phyloP scores from a whole-genome alignment of 2,113 vertebrate genomes.

The Girardinichthys multiradiatus region DNA sequence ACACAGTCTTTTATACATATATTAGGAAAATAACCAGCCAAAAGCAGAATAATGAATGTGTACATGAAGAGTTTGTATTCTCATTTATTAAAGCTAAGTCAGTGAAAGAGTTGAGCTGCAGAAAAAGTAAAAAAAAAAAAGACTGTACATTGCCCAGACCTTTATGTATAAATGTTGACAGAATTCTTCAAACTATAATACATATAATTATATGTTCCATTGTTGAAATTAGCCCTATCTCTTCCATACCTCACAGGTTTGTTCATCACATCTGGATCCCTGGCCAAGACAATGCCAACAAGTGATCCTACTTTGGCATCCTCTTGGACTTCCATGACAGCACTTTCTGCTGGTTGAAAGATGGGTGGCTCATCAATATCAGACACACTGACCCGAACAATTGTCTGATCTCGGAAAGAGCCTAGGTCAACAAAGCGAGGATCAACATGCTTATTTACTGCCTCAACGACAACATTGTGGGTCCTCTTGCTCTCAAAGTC shows the following conservation, averaged over 20 bases:
- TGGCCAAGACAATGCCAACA: constrained; percentile 90
- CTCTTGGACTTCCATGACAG: constrained; percentile 93
- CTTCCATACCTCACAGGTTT: constrained; percentile 87
- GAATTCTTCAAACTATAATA: neutral
- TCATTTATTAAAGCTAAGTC: neutral
- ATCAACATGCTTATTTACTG: constrained; percentile 95
- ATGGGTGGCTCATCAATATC: constrained; percentile 92
- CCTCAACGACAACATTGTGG: constrained; percentile 95
- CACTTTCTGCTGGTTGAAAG: constrained; percentile 84
- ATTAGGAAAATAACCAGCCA: too few relatives aligned
- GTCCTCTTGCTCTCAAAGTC: constrained; percentile 92
- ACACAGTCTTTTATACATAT: too few relatives aligned
- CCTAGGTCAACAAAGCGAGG: constrained; percentile 92
- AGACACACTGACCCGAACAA: constrained; percentile 90
- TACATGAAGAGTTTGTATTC: too few relatives aligned
- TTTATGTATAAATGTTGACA: neutral
- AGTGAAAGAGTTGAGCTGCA: neutral
- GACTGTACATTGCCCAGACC: neutral
- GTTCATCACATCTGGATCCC: constrained; percentile 91
- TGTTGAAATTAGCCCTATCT: neutral
- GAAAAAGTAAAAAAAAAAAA: neutral
- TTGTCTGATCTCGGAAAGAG: constrained; percentile 94
- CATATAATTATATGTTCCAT: neutral
- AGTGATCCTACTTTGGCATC: constrained; percentile 89
- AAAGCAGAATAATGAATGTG: too few relatives aligned